phyloP scores from a whole-genome alignment of 2,888 invertebrate genomes.

The Tiphia femorata region DNA sequence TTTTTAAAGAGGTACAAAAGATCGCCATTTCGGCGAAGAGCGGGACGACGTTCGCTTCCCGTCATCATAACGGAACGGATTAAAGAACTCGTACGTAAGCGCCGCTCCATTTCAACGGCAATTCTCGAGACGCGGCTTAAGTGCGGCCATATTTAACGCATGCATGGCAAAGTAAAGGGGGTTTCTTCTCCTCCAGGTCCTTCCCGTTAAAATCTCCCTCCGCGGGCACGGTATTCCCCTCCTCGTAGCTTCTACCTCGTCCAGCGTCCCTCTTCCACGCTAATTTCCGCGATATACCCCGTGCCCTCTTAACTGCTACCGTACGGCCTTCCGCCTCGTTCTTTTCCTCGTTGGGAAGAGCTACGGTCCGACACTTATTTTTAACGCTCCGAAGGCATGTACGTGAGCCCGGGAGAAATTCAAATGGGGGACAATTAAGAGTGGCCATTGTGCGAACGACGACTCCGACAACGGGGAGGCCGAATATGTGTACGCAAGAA shows the following conservation, averaged over 20 bases:
- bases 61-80: too few species aligned
- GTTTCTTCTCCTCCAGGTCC: not conserved
- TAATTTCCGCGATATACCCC: slow-evolving; percentile 11
- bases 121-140: too few species aligned
- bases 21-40: too few species aligned
- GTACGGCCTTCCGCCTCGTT: not conserved
- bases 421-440: slow-evolving; percentile 23
- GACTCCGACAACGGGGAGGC: not conserved
- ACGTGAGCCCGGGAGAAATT: slow-evolving; percentile 9
- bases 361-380: not conserved
- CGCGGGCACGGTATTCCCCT: not conserved
- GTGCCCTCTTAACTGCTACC: not conserved
- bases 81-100: too few species aligned
- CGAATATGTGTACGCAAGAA: not conserved
- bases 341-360: not conserved
- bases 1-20: too few species aligned
- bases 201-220: not conserved
- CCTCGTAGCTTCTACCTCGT: slow-evolving; percentile 4
- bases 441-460: slow-evolving; percentile 13
- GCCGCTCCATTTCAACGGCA: too few species aligned
- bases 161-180: too few species aligned
- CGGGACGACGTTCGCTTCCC: too few species aligned
- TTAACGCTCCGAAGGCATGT: not conserved
- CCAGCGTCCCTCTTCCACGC: not conserved
- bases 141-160: too few species aligned